Percentiles rank a stretch among this genome's conserved stretches.
phyloP scores from a whole-genome alignment of 2,888 invertebrate genomes.

The Eilema depressum region DNA sequence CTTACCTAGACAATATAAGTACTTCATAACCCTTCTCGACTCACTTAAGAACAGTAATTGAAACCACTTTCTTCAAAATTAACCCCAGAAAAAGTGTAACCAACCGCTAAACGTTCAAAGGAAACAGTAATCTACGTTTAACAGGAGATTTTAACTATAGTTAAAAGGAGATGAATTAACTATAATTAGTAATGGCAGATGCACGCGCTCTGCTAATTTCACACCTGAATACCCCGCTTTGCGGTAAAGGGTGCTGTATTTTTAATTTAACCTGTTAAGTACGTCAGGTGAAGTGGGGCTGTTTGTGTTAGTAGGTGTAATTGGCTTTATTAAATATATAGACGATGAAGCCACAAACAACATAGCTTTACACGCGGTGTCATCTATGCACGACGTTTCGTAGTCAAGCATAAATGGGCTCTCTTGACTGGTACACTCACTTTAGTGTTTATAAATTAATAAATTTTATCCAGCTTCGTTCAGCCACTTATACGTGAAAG shows the following conservation, averaged over 20 bases:
- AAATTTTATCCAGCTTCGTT: too few species aligned
- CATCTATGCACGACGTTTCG: not conserved
- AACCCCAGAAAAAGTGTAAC: slow-evolving; percentile 49
- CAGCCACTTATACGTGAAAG: too few species aligned
- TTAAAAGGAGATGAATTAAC: slow-evolving; percentile 54
- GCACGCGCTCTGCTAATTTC: slow-evolving; percentile 71
- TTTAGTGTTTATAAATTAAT: too few species aligned
- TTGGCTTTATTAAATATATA: slow-evolving; percentile 16
- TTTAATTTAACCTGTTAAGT: slow-evolving; percentile 53
- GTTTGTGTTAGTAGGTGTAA: slow-evolving; percentile 13
- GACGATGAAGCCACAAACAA: too few species aligned
- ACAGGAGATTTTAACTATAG: slow-evolving; percentile 30
- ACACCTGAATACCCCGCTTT: slow-evolving; percentile 67
- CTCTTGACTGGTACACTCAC: too few species aligned
- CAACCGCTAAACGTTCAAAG: slow-evolving; percentile 60
- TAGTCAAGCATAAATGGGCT: too few species aligned
- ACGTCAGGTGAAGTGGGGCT: slow-evolving; percentile 24
- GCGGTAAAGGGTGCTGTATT: slow-evolving; percentile 61
- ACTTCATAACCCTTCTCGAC: not conserved
- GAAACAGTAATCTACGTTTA: slow-evolving; percentile 50
- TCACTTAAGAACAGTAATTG: slow-evolving; percentile 13
- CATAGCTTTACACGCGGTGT: too few species aligned
- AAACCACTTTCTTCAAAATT: slow-evolving; percentile 23
- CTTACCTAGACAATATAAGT: too few species aligned
- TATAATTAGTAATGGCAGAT: slow-evolving; percentile 67